phyloP scores from a whole-genome alignment of 2,113 vertebrate genomes.

The Gymnorhina tibicen region DNA sequence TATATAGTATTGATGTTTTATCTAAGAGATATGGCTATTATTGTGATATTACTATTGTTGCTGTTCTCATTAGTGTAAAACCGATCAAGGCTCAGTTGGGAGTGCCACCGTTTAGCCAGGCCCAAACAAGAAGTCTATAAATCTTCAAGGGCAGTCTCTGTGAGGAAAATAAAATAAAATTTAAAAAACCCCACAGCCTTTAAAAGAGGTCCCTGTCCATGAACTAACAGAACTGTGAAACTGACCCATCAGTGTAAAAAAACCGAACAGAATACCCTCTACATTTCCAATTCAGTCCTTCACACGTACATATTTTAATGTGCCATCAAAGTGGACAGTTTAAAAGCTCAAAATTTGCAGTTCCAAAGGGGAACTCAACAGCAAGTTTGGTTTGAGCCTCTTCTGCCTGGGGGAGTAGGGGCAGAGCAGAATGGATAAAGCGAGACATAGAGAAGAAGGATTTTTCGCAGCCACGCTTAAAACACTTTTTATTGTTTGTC shows the following conservation, averaged over 20 bases:
- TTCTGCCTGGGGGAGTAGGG: background rate
- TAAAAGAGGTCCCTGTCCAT: background rate
- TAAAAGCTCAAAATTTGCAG: background rate
- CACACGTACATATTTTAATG: background rate
- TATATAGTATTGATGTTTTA: background rate
- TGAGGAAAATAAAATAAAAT: background rate
- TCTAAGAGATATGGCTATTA: background rate
- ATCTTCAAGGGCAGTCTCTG: background rate
- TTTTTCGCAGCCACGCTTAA: background rate
- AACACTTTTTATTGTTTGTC: background rate
- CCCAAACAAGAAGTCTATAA: background rate
- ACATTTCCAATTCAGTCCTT: background rate
- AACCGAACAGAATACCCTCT: background rate
- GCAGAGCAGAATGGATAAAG: background rate
- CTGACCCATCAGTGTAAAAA: background rate
- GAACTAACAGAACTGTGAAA: background rate
- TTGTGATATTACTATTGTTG: too few species aligned
- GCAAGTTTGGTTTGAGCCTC: background rate
- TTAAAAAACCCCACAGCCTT: fast-evolving
- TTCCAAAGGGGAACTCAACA: background rate
- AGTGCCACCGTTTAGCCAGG: background rate
- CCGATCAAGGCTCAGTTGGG: background rate
- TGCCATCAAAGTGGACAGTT: background rate
- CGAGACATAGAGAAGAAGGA: background rate
- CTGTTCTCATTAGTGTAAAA: background rate